These are phyloP conservation scores for Potamarius usumacintae DNA, from an alignment of 2,113 vertebrate genomes.

Conservation along the genomic window DNA sequence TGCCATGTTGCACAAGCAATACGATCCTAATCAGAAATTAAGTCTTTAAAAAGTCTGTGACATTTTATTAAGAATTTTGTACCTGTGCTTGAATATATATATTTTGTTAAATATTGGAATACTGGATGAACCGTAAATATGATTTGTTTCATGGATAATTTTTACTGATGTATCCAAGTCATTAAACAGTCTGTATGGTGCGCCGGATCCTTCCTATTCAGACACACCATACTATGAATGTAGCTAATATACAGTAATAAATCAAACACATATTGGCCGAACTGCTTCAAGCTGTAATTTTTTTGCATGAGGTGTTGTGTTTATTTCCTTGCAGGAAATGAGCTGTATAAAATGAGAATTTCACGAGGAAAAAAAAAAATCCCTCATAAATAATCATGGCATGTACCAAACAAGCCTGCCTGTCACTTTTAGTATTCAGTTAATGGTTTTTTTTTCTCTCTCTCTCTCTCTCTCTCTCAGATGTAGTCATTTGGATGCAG, in stretches of 20 bases:
- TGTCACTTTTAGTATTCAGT: neutral
- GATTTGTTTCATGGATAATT: neutral
- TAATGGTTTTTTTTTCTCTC: neutral
- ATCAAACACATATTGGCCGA: neutral
- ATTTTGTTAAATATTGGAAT: neutral
- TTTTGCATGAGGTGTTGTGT: neutral
- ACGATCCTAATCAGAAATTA: neutral
- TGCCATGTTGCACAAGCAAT: neutral
- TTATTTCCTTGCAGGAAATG: neutral
- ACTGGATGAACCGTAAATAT: constrained; percentile 4
- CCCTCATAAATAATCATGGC: neutral
- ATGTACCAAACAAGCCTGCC: neutral
- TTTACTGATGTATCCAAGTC: neutral
- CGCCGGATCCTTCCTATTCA: neutral
- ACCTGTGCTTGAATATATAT: neutral
- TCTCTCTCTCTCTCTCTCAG: too few relatives aligned
- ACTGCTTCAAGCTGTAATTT: neutral
- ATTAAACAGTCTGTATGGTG: neutral
- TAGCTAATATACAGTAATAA: neutral
- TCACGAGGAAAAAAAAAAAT: neutral
- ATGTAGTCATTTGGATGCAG: constrained; percentile 26
- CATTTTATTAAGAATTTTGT: neutral
- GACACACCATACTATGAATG: neutral
- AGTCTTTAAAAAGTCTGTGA: neutral
- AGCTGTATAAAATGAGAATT: neutral